Base-by-base conservation (phyloP, 1,140 invertebrate species). In the Diuraphis noxia region DNA sequence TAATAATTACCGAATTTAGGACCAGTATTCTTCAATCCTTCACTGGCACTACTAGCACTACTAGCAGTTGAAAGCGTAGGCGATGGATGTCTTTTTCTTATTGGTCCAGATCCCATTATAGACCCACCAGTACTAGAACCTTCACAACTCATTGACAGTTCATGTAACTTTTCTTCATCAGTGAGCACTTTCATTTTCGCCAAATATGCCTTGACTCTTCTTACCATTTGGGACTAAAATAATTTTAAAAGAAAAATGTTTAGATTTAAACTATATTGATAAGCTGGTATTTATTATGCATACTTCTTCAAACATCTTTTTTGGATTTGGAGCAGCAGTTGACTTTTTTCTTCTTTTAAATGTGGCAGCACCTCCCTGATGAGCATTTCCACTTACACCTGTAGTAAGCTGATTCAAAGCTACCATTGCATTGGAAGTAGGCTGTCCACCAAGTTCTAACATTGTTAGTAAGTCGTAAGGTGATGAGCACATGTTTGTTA, bases 291-390 rank as follows among this genome's bases (percentile, higher is more conserved):
- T n/a, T 34, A 79, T 79, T n/a, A 36, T 56, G 92, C 93, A 92
- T 93, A 95, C 95, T 94, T 99, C 98, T 94, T 99, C 98, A 94
- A 98, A 99, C 98, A 99, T 99, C 94, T 99, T 99, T 94, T 99
- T 99, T 72, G 98, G 97, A 94, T 99, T 99, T 1, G 98, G 98
- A 1, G 97, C 96, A 17, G 97, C 97, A 2, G 97, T 96, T 0
- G 97, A 98, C 93, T 99, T 99, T 94, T 98, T 98, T 86, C 98
- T 95, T 93, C 97, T 94, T 93, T 98, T 98, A 6, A 98, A 97
- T 0, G 98, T 99, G 3, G 97, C 96, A 93, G 96, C 96, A 25
- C 96, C 95, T 94, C 94, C 93, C 23, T 94, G 93, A 0, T 93
- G 84, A 38, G 94, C 94, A 93, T 94, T 95, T 77, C 95, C 96